Evolutionary conservation across 2,113 vertebrate species (phyloP), one percentile per base, ranked within the genome.

Genomic region (Cryptotis parvus): DNA sequence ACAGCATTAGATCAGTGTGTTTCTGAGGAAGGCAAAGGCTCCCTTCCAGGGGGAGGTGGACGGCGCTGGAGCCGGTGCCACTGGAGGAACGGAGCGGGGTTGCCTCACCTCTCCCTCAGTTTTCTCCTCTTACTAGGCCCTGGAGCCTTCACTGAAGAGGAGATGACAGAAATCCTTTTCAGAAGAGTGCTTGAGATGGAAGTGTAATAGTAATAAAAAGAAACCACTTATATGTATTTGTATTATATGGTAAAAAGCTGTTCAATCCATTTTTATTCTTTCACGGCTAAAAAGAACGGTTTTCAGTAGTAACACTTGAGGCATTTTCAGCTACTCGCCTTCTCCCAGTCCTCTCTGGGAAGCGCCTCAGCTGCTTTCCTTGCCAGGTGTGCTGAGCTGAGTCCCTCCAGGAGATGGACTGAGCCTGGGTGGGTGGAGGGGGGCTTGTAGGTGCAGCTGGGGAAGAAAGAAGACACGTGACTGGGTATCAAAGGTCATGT

Each of bases 261-360:
- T 92, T 83, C 26, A 16, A 4, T 87, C 91, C 14, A 66, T 43
- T 95, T 84, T 89, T 70, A 43, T 80, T 94, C 68, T 76, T 78
- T 87, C 63, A 27, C 63, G 3, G 63, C 10, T 65, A 65, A 22
- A 29, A 65, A 65, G 63, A 29, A 65, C 9, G 55, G 24, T 58
- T 58, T 58, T 58, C 55, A 58, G 55, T 58, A 24, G 55, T 24
- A 18, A 20, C 55, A 58, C 18, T 58, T 58, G 55, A 58, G 55
- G 55, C 22, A 20, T 58, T 58, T 24, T 58, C 55, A 58, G 55
- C 18, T 18, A 4, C 3, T 58, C 24, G 18, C 16, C 55, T 52
- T 10, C 49, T 7, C 49, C 16, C 49, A n/a, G n/a, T n/a, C n/a
- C n/a, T n/a, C n/a, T n/a, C 45, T 14, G 45, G 45, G 45, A 49